phyloP scores from a whole-genome alignment of 2,797 vertebrate species.

The Trichosurus vulpecula region DNA sequence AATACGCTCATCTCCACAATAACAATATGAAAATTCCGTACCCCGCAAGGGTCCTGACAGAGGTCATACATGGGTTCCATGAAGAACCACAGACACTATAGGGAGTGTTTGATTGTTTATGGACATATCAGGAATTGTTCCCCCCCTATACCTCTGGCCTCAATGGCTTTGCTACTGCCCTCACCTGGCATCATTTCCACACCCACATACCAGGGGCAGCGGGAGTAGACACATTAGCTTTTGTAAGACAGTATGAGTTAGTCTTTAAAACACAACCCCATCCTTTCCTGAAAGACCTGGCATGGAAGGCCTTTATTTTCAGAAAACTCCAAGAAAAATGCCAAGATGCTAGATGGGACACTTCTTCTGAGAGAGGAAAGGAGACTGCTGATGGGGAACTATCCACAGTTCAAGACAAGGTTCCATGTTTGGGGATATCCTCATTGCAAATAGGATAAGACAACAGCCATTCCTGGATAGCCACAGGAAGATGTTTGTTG shows the following conservation, averaged over 20 bases:
- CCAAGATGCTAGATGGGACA: neutral
- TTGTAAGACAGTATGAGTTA: neutral
- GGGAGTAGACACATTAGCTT: neutral
- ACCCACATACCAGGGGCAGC: neutral
- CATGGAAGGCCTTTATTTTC: neutral
- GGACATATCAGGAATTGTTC: neutral
- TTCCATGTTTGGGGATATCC: neutral
- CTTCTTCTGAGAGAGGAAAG: neutral
- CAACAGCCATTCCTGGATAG: neutral
- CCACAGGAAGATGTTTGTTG: neutral
- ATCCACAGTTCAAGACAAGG: neutral
- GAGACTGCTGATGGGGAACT: neutral
- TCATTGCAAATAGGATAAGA: neutral
- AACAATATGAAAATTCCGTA: neutral
- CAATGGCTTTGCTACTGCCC: neutral
- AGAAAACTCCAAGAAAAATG: neutral
- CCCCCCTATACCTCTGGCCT: neutral
- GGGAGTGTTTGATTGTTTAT: neutral
- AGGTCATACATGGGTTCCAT: neutral
- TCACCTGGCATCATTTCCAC: neutral
- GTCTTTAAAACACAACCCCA: neutral
- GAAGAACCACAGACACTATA: neutral
- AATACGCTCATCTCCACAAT: neutral
- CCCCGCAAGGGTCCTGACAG: neutral
- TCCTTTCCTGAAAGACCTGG: neutral